A percentile compares a stretch with the other conserved stretches of the same genome.
Evolutionary conservation across 2,113 vertebrate species (phyloP).

Genomic region (Pomatorhinus ruficollis): DNA sequence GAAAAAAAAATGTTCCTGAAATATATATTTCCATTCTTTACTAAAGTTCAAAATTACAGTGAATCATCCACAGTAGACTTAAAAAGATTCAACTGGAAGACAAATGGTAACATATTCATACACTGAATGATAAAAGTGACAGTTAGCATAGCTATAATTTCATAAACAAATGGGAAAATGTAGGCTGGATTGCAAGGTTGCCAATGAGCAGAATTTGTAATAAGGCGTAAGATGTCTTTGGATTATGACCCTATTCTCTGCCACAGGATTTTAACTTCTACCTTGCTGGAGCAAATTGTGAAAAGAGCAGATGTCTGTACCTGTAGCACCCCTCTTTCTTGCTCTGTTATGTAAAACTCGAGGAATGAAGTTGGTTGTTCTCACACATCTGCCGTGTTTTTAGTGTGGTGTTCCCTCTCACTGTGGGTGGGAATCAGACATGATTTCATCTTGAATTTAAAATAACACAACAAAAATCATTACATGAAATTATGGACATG

Average conservation of each 20-base stretch:
- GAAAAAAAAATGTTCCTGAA: not conserved
- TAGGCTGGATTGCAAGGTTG: not conserved
- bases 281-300: not conserved
- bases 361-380: not conserved
- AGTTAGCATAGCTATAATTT: not conserved
- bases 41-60: not conserved
- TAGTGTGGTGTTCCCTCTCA: not conserved
- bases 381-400: not conserved
- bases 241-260: not conserved
- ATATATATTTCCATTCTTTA: not conserved
- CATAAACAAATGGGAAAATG: not conserved
- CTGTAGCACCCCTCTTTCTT: not conserved
- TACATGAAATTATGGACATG: not conserved
- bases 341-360: not conserved
- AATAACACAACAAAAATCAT: not conserved
- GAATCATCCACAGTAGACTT: not conserved
- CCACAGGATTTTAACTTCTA: not conserved
- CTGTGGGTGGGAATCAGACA: not conserved
- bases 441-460: slow-evolving; percentile 2
- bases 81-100: not conserved
- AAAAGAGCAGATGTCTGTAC: not conserved
- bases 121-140: not conserved
- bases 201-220: not conserved
- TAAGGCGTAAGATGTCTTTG: not conserved
- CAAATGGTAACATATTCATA: not conserved